These are phyloP conservation scores for Pediacus dermestoides DNA, from an alignment of 2,888 invertebrate species.

Conservation along the genomic window DNA sequence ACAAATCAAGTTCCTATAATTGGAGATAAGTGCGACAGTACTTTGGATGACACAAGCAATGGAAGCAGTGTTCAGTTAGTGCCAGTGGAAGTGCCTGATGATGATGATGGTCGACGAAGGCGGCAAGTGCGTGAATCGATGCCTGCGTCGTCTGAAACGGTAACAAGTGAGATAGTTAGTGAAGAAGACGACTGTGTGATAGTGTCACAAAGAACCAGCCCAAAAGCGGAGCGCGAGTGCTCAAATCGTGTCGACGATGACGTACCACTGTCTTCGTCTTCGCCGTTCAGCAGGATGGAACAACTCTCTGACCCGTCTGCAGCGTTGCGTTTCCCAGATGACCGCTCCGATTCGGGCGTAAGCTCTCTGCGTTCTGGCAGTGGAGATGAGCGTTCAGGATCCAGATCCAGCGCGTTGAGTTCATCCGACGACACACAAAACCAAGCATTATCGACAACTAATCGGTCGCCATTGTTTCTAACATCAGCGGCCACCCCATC, in stretches of 20 bases:
- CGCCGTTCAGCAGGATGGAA: conserved; percentile 47
- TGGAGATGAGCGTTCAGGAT: conserved; percentile 73
- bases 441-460: conserved; percentile 24
- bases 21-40: conserved; percentile 20
- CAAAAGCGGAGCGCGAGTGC: conserved; percentile 47
- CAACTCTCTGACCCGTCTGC: conserved; percentile 34
- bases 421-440: conserved; percentile 64
- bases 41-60: conserved; percentile 36
- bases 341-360: conserved; percentile 57
- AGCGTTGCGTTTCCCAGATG: conserved; percentile 42
- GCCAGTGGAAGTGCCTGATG: conserved; percentile 30
- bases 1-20: neutral
- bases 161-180: conserved; percentile 46
- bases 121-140: conserved; percentile 23
- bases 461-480: conserved; percentile 42
- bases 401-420: conserved; percentile 71
- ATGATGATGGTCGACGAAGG: conserved; percentile 36
- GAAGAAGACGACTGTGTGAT: conserved; percentile 64
- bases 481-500: conserved; percentile 25
- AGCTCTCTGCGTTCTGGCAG: conserved; percentile 70
- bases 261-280: conserved; percentile 47
- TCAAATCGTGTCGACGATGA: conserved; percentile 48
- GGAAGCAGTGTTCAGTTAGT: conserved; percentile 41
- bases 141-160: conserved; percentile 19
- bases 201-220: too few species aligned